Evolutionary conservation across 1,140 invertebrate genomes (phyloP).

Genomic region (Sesamia nonagrioides): DNA sequence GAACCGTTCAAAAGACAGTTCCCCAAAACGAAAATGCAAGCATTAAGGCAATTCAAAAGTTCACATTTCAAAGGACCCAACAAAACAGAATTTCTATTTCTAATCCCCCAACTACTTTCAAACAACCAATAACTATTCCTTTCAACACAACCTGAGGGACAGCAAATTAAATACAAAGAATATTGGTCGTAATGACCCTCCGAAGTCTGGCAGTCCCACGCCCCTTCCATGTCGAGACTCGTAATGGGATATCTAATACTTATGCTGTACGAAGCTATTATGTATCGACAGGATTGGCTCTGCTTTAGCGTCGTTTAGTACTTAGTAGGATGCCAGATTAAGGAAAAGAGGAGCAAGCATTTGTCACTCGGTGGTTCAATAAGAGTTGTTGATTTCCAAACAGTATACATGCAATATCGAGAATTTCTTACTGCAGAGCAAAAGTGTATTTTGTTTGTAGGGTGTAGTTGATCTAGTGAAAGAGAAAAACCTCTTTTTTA

Average conservation of each 20-base stretch:
- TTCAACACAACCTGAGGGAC: neutral
- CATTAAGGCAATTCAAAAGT: too few relatives aligned
- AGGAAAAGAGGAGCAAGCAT: too few relatives aligned
- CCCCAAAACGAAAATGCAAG: too few relatives aligned
- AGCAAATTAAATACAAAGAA: constrained; percentile 51
- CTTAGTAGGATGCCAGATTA: neutral
- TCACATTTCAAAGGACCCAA: neutral
- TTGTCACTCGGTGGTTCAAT: too few relatives aligned
- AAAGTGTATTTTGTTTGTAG: too few relatives aligned
- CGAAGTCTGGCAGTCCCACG: constrained; percentile 42
- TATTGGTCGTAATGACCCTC: constrained; percentile 47
- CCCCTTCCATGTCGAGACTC: constrained; percentile 59
- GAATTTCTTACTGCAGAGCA: too few relatives aligned
- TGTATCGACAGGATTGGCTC: constrained; percentile 17
- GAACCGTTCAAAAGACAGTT: too few relatives aligned
- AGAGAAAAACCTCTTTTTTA: too few relatives aligned
- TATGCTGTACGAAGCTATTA: constrained; percentile 49
- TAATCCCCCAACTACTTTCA: neutral
- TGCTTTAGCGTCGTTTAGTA: neutral
- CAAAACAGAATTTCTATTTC: neutral
- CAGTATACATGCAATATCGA: too few relatives aligned
- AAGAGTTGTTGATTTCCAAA: too few relatives aligned
- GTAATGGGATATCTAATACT: constrained; percentile 57
- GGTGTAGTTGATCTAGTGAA: too few relatives aligned
- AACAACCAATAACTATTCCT: constrained; percentile 29